phyloP scores from a whole-genome alignment of 1,140 invertebrate species.

The Drosophila lacteicornis region DNA sequence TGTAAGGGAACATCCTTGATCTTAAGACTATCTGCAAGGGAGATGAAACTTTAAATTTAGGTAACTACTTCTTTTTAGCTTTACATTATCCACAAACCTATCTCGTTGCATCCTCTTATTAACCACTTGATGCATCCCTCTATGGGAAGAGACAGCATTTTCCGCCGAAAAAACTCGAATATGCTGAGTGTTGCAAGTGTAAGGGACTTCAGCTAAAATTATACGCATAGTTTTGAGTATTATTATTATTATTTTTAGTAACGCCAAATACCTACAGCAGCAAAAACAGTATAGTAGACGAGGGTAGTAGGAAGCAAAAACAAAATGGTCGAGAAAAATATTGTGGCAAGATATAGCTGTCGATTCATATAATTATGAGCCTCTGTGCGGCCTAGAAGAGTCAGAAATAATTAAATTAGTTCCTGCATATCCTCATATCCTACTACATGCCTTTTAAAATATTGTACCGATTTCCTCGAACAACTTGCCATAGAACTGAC shows the following conservation, averaged over 20 bases:
- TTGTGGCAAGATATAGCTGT: constrained; percentile 79
- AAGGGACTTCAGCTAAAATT: constrained; percentile 56
- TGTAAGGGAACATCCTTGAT: constrained; percentile 39
- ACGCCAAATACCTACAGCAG: constrained; percentile 58
- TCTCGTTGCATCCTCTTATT: constrained; percentile 52
- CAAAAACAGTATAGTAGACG: constrained; percentile 82
- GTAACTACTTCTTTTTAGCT: not conserved
- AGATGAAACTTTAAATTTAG: not conserved
- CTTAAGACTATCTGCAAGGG: constrained; percentile 50
- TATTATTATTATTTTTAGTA: not conserved
- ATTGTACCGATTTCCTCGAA: constrained; percentile 78
- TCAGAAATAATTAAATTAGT: not conserved
- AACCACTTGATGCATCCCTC: constrained; percentile 77
- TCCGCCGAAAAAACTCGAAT: constrained; percentile 59
- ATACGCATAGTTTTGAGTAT: not conserved
- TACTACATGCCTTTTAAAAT: constrained; percentile 68
- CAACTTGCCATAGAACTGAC: constrained; percentile 80
- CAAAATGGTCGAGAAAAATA: constrained; percentile 77
- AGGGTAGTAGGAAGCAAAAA: constrained; percentile 80
- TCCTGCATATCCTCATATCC: no score
- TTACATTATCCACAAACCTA: constrained; percentile 33
- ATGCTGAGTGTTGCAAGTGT: constrained; percentile 55
- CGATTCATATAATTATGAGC: constrained; percentile 81
- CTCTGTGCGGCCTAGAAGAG: constrained; percentile 70
- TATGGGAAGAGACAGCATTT: constrained; percentile 85